Evolutionary conservation across 2,113 vertebrate species (phyloP).

Genomic region (Callospermophilus lateralis): DNA sequence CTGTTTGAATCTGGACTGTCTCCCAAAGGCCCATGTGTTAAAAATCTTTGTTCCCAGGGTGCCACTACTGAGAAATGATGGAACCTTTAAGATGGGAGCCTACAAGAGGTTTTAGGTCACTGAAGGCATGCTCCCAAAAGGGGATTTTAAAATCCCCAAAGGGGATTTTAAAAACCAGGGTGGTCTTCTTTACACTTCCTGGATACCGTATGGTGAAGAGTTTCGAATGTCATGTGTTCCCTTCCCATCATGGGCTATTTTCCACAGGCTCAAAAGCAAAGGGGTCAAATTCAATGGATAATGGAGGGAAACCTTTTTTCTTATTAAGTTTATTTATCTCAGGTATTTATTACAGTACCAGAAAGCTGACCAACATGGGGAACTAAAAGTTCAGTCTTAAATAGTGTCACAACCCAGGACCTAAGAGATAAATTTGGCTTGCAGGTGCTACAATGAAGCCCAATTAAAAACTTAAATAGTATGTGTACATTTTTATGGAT

Average conservation of each 20-base stretch:
- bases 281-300: too few species aligned
- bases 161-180: background rate
- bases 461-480: conserved; percentile 36
- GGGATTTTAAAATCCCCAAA: too few species aligned
- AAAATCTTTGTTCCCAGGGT: background rate
- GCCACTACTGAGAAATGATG: background rate
- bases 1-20: background rate
- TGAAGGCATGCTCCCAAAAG: too few species aligned
- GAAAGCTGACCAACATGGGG: background rate
- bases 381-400: background rate
- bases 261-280: background rate
- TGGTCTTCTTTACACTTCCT: background rate
- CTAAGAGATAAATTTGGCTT: background rate
- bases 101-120: background rate
- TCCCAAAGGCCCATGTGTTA: background rate
- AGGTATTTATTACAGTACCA: background rate
- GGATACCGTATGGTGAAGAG: background rate
- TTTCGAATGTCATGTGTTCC: background rate
- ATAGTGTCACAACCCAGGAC: background rate
- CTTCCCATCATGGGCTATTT: background rate
- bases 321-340: background rate
- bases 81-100: background rate
- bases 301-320: background rate
- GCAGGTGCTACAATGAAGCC: background rate
- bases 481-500: background rate